Evolutionary conservation across 2,113 vertebrate genomes (phyloP), one percentile per base, ranked within the genome.

Genomic region (rabbit (Oryctolagus cuniculus)): DNA sequence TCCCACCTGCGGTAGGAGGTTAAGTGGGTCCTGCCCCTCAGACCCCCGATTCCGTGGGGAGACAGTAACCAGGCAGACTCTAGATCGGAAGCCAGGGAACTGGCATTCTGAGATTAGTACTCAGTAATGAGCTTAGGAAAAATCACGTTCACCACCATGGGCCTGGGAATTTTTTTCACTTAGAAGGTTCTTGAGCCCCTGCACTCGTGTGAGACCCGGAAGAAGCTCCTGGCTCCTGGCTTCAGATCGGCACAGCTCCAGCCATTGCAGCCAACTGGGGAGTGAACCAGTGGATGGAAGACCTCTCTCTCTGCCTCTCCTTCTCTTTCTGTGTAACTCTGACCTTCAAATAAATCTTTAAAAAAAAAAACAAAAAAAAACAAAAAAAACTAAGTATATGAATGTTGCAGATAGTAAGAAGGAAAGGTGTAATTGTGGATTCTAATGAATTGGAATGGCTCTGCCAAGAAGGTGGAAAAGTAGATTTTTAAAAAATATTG

Each of bases 1-100:
- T 63, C 75, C 31, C 27, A 0, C 10, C 2, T 36, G 16, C 58
- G 29, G 51, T 34, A 44, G 19, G 21, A n/a, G 5, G 0, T 31
- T 6, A 17, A 58, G 1, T 1, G 55, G 44, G 25, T 72, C 1
- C 13, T 75, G 58, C 44, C n/a, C 58, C 29, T 79, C 49, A 67
- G 69, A 77, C 66, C 16, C 1, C 25, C 10, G 6, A 0, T 24
- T 78, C 55, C 8, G 29, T 31, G 53, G 34, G 58, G 19, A 64
- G 67, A 81, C 6, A 2, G 2, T 67, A 34, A 66, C 27, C 17
- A 10, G 73, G 21, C 19, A 69, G 55, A 66, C n/a, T 34, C 64
- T 66, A 63, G 36, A 17, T 6, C 1, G 6, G 72, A 66, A 36
- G 25, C 22, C n/a, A 31, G n/a, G 49, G 36, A 61, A 21, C 9